Percentiles rank a stretch among this genome's conserved stretches.
These are phyloP conservation scores for Operophtera brumata DNA, from an alignment of 2,888 invertebrate species.

Conservation along the genomic window DNA sequence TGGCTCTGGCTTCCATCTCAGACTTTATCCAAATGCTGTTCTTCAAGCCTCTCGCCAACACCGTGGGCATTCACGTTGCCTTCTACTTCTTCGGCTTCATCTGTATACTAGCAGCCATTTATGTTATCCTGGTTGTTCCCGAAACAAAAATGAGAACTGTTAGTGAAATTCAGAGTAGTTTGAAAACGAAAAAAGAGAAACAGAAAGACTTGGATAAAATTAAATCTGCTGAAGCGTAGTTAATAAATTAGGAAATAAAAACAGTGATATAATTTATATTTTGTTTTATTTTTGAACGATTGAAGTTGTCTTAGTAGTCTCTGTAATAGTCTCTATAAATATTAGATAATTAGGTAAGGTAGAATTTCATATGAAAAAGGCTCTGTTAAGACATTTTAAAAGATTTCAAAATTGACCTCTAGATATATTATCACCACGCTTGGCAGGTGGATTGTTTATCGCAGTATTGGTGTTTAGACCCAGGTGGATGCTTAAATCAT, in stretches of 20 bases:
- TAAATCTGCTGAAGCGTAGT: constrained; percentile 15
- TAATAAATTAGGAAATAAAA: neutral
- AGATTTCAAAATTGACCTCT: too few species aligned
- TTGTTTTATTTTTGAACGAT: neutral
- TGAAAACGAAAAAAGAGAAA: constrained; percentile 59
- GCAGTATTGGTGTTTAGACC: too few species aligned
- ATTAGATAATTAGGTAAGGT: too few species aligned
- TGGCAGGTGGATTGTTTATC: too few species aligned
- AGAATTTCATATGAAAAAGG: too few species aligned
- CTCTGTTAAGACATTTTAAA: too few species aligned
- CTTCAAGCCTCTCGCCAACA: constrained; percentile 58
- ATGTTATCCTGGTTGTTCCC: constrained; percentile 52
- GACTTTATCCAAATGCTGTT: constrained; percentile 53
- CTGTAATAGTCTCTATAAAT: too few species aligned
- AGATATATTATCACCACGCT: too few species aligned
- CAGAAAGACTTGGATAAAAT: constrained; percentile 24
- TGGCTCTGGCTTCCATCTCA: constrained; percentile 45
- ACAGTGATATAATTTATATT: neutral
- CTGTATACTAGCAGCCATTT: constrained; percentile 50
- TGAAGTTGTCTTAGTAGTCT: too few species aligned
- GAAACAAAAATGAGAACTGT: constrained; percentile 57
- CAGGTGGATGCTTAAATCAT: too few species aligned
- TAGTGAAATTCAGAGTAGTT: constrained; percentile 56
- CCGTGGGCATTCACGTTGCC: constrained; percentile 53
- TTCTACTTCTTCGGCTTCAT: constrained; percentile 60